Percentiles rank a stretch among this genome's conserved stretches.
phyloP scores from a whole-genome alignment of 2,113 vertebrate genomes.

The Daboia siamensis region DNA sequence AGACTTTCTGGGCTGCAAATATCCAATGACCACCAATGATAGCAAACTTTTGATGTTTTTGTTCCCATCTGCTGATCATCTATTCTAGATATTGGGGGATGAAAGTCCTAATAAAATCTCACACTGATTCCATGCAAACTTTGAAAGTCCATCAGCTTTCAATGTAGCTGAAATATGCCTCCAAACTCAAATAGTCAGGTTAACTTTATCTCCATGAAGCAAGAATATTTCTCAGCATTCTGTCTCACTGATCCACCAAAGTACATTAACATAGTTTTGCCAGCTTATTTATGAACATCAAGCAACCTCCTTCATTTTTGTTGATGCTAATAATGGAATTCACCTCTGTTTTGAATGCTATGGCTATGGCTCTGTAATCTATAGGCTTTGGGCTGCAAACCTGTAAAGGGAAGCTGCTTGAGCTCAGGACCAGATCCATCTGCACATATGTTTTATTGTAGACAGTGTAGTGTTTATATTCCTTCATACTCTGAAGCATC shows the following conservation, averaged over 20 bases:
- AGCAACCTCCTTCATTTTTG: background rate
- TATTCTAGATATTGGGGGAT: background rate
- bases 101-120: background rate
- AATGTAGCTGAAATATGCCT: background rate
- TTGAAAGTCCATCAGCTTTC: background rate
- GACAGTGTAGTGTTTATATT: background rate
- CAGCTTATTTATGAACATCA: background rate
- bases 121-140: background rate
- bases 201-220: background rate
- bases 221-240: background rate
- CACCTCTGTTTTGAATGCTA: background rate
- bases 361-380: background rate
- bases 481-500: background rate
- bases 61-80: background rate
- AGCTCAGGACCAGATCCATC: background rate
- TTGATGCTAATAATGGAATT: background rate
- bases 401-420: background rate
- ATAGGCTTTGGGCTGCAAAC: background rate
- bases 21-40: background rate
- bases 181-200: background rate
- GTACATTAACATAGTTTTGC: background rate
- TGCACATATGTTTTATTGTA: background rate
- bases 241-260: background rate
- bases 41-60: background rate
- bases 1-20: background rate